These are phyloP conservation scores for Erythrocebus patas DNA, from an alignment of 2,113 vertebrate genomes.

Conservation along the genomic window DNA sequence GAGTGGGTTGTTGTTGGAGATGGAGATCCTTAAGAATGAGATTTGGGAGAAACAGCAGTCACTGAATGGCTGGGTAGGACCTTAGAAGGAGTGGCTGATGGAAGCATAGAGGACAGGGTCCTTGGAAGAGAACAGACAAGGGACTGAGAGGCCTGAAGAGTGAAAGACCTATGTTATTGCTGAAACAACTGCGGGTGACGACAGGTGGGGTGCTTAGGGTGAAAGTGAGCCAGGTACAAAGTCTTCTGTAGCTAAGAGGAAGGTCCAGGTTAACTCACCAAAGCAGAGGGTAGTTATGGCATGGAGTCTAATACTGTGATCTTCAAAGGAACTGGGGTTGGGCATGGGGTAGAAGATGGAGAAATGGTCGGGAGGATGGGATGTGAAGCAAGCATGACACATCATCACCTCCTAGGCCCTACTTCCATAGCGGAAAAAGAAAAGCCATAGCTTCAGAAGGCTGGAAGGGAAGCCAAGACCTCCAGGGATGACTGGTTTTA, in stretches of 20 bases:
- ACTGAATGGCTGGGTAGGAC: no score
- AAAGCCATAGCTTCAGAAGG: background rate
- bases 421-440: background rate
- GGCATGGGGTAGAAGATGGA: background rate
- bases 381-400: background rate
- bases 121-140: background rate
- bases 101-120: accelerated
- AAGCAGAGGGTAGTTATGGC: background rate
- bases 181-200: background rate
- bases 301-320: accelerated
- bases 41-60: background rate
- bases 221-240: background rate
- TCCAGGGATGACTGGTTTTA: background rate
- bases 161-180: background rate
- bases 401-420: no score
- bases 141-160: background rate
- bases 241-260: background rate
- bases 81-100: background rate
- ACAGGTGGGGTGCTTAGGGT: accelerated
- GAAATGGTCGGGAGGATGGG: background rate
- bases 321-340: background rate
- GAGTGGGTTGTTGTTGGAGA: background rate
- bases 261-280: no score
- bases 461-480: background rate
- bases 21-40: background rate